Evolutionary conservation across 2,888 invertebrate species (phyloP).

Genomic region (Diaphora mendica): DNA sequence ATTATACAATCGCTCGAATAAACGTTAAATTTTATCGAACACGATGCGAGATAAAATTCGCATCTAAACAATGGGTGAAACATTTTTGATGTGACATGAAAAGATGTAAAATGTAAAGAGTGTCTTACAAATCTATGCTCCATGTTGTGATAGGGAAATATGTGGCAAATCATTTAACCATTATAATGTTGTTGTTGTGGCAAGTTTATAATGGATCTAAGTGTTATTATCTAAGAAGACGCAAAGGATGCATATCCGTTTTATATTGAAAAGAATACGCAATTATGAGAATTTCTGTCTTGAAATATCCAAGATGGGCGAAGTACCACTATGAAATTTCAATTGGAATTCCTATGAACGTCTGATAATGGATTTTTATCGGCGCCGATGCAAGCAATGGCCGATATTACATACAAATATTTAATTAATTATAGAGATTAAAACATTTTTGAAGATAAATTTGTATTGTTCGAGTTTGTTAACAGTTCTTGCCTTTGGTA

Average conservation of each 20-base stretch:
- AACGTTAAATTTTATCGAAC: constrained; percentile 58
- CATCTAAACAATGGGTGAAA: constrained; percentile 50
- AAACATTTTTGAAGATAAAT: neutral
- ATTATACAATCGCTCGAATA: constrained; percentile 43
- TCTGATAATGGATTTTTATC: constrained; percentile 15
- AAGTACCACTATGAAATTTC: constrained; percentile 36
- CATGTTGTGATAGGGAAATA: neutral
- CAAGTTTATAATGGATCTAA: neutral
- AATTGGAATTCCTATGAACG: constrained; percentile 33
- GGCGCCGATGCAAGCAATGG: neutral
- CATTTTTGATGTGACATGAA: constrained; percentile 55
- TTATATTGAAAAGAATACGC: constrained; percentile 47
- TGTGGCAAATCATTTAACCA: neutral
- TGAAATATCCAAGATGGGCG: constrained; percentile 34
- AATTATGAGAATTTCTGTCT: constrained; percentile 42
- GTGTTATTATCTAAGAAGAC: neutral
- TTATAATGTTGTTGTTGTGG: no score
- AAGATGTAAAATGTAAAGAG: constrained; percentile 39
- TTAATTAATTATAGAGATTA: neutral
- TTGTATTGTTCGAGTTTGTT: neutral
- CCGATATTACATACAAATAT: neutral
- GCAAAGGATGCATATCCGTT: constrained; percentile 41
- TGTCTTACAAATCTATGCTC: neutral
- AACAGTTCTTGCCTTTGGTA: neutral
- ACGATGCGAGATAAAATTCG: constrained; percentile 54